Conservation (phyloP, 1,140 invertebrate genomes). For the Andricus grossulariae region DNA sequence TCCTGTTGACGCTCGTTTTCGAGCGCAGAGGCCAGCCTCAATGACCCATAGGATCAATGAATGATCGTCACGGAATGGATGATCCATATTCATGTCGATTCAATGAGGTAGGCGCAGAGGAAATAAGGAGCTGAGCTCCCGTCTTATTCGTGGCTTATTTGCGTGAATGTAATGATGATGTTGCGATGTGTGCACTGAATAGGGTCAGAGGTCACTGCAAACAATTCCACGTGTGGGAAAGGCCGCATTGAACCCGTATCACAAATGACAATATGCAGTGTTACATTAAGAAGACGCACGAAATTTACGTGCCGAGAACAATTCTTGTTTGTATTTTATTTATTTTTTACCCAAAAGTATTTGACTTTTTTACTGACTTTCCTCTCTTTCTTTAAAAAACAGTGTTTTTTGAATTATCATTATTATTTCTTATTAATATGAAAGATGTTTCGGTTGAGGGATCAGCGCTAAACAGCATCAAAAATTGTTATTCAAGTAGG, state of each 20-base stretch:
- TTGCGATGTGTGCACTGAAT: conserved; percentile 64
- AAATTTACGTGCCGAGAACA: conserved; percentile 30
- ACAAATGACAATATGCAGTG: conserved; percentile 57
- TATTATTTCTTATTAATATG: too few species aligned
- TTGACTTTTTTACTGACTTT: too few species aligned
- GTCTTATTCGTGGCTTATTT: conserved; percentile 59
- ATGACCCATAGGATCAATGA: conserved; percentile 65
- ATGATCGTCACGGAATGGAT: conserved; percentile 53
- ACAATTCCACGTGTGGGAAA: conserved; percentile 75
- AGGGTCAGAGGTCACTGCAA: conserved; percentile 71
- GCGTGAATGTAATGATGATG: conserved; percentile 70
- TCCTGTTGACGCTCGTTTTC: conserved; percentile 42
- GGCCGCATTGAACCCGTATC: conserved; percentile 62
- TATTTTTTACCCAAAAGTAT: background rate
- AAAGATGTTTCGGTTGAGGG: too few species aligned
- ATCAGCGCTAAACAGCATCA: too few species aligned
- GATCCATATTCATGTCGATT: conserved; percentile 69
- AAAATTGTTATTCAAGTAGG: too few species aligned
- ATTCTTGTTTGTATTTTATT: background rate
- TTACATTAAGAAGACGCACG: conserved; percentile 48
- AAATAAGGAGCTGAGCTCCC: conserved; percentile 37
- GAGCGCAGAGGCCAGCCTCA: conserved; percentile 55
- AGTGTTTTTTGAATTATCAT: too few species aligned
- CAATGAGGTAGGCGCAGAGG: conserved; percentile 39
- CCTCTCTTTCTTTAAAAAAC: too few species aligned